Evolutionary conservation across 2,113 vertebrate genomes (phyloP).

Genomic region (Balaenoptera acutorostrata): DNA sequence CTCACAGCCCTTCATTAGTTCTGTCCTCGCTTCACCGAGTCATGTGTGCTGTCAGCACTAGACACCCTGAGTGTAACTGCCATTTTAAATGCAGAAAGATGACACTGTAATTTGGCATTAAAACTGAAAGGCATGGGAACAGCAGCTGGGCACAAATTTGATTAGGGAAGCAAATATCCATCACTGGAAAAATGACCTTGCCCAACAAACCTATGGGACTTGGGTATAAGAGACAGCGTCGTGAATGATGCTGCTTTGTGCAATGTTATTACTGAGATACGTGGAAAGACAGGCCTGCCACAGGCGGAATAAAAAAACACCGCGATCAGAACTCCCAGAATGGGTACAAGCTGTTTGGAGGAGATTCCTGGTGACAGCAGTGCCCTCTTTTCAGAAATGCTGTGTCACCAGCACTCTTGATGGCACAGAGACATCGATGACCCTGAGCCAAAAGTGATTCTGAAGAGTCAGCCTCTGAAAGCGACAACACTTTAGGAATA

Average conservation of each 20-base stretch:
- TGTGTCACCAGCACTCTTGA: not conserved
- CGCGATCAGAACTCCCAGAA: not conserved
- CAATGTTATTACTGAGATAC: not conserved
- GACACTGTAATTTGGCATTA: not conserved
- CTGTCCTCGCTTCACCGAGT: not conserved
- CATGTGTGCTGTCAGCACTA: not conserved
- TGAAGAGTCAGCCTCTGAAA: not conserved
- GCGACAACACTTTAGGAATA: not conserved
- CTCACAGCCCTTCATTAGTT: not conserved
- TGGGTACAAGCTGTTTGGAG: not conserved
- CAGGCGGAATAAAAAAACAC: not conserved
- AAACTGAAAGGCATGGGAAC: not conserved
- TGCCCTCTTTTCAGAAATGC: not conserved
- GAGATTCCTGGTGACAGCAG: not conserved
- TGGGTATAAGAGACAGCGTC: not conserved
- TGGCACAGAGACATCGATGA: not conserved
- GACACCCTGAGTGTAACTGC: not conserved
- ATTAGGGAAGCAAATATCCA: not conserved
- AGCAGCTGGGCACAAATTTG: not conserved
- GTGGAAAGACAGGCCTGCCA: not conserved
- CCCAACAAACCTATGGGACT: not conserved
- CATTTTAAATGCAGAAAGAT: not conserved
- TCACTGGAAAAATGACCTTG: not conserved
- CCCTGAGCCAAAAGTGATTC: not conserved
- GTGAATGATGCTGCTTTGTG: not conserved